These are phyloP conservation scores for Microdon myrmicae DNA, from an alignment of 2,888 invertebrate genomes.

Conservation along the genomic window DNA sequence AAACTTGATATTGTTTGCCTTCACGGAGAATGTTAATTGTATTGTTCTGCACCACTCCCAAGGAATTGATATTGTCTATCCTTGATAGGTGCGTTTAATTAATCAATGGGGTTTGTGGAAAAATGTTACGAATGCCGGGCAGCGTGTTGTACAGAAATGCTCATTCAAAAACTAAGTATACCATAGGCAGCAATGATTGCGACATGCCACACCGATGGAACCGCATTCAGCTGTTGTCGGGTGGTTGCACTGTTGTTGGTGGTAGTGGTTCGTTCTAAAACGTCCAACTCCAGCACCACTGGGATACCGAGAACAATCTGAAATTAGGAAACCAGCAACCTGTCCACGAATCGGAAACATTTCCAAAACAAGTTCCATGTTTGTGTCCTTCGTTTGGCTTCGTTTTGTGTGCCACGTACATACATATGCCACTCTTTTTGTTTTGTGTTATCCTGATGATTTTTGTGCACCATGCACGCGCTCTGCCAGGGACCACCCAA, in stretches of 20 bases:
- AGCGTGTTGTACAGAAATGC: conserved; percentile 23
- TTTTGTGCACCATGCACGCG: conserved; percentile 5
- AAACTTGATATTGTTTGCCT: conserved; percentile 28
- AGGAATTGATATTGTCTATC: too few species aligned
- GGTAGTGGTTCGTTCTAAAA: conserved; percentile 14
- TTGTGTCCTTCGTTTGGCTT: conserved; percentile 12
- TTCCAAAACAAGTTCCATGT: conserved; percentile 40
- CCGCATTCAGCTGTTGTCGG: conserved; percentile 49
- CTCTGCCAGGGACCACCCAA: conserved; percentile 39
- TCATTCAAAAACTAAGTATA: conserved; percentile 45
- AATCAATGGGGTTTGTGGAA: conserved; percentile 16
- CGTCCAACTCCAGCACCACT: conserved; percentile 26
- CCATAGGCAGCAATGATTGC: conserved; percentile 42
- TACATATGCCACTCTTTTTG: conserved; percentile 7
- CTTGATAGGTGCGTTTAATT: conserved; percentile 18
- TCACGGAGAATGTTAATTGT: too few species aligned
- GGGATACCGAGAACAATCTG: conserved; percentile 35
- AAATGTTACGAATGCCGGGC: conserved; percentile 27
- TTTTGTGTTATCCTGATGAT: conserved; percentile 17
- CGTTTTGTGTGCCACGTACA: conserved; percentile 2
- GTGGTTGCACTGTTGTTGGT: conserved; percentile 7
- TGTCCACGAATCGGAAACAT: conserved; percentile 50
- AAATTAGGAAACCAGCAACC: conserved; percentile 43
- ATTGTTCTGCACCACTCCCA: too few species aligned
- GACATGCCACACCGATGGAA: conserved; percentile 45